Evolutionary conservation across 2,113 vertebrate genomes (phyloP), one percentile per base, ranked within the genome.

Genomic region (Oryzias celebensis): DNA sequence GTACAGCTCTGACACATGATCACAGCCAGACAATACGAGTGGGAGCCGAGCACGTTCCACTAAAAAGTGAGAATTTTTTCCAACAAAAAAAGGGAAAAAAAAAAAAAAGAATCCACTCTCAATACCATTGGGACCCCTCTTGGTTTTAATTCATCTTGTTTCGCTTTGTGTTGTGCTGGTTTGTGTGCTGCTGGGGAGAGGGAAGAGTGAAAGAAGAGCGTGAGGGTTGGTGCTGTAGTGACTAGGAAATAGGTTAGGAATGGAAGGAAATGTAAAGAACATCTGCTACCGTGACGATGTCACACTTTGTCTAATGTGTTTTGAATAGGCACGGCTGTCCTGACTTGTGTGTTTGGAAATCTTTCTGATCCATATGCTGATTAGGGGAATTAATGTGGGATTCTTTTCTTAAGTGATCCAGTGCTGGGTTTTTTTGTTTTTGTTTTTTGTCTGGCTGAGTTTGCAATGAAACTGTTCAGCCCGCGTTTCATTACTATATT

Each of bases 1-100:
- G 80, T 80, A 85, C 86, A 81, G 90, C 48, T 66, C 90, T 91
- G 91, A 91, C 91, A 84, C 92, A 94, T 88, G 91, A 94, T 91
- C 90, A 91, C 89, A 92, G 88, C 80, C 88, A 89, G 88, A 89
- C 88, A 90, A 86, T 88, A 87, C 91, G 88, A 89, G 88, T 88
- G 90, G 91, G 91, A 91, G 86, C 80, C 58, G 68, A 82, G 82
- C 82, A 73, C 57, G 69, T 84, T 85, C 79, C 85, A 73, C 80
- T 83, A 82, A 89, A 86, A 88, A 90, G 90, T 85, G 85, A 85
- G 88, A 87, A 89, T 90, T 87, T 86, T 87, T 86, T 88, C 89
- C 74, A 85, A 82, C 86, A 86, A 83, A 81, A 91, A 89, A 86
- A 88, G 87, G 89, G 87, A 91, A 86, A 88, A 81, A 91, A 89